A percentile compares a stretch with the other conserved stretches of the same genome.
Conservation (phyloP, 2,113 vertebrate genomes). For the Nestor notabilis region DNA sequence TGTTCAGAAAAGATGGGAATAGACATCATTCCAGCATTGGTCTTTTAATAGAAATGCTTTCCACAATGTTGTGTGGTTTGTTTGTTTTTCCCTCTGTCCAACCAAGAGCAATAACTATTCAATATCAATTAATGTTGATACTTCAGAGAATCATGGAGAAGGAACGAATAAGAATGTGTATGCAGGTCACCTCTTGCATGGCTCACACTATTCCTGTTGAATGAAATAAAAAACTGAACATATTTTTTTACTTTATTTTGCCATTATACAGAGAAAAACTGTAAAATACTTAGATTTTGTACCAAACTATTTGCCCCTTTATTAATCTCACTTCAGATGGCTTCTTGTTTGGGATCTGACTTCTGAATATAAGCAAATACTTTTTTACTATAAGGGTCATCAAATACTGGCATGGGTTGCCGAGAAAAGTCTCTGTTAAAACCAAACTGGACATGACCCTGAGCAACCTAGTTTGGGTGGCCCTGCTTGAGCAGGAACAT, state of each 20-base stretch:
- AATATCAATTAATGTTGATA: neutral
- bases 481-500: neutral
- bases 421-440: neutral
- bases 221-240: neutral
- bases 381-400: neutral
- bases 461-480: neutral
- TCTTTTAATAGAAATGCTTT: neutral
- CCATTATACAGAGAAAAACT: neutral
- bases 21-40: neutral
- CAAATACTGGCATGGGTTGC: neutral
- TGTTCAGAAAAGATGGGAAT: neutral
- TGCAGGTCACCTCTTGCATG: neutral
- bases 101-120: neutral
- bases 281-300: neutral
- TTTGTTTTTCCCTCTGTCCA: neutral
- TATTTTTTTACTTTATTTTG: neutral
- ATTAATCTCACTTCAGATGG: neutral
- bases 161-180: neutral
- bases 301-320: neutral
- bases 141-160: neutral
- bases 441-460: neutral
- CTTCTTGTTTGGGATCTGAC: neutral
- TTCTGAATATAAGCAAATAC: neutral
- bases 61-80: fast-evolving
- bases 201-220: neutral